Percentiles rank a stretch among this genome's conserved stretches.
Conservation (phyloP, 35 echinoderm and acorn worm species). For the Strongylocentrotus purpuratus region DNA sequence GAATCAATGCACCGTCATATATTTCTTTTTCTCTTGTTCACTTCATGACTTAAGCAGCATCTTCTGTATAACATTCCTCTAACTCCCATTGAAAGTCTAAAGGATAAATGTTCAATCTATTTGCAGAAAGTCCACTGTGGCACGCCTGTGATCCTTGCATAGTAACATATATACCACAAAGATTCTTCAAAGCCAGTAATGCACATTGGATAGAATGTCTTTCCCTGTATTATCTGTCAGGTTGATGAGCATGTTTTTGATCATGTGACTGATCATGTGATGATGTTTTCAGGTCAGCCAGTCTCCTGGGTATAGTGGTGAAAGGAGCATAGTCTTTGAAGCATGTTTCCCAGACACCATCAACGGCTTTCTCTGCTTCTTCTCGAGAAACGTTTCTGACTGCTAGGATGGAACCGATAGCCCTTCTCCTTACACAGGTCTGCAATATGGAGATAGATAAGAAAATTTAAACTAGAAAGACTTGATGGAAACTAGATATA, state of each 20-base stretch:
- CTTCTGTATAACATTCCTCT: neutral
- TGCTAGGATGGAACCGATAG: constrained; percentile 73
- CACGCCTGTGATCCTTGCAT: neutral
- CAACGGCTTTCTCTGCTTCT: constrained; percentile 64
- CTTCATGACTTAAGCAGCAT: neutral
- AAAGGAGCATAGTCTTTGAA: constrained; percentile 92
- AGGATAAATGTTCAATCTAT: neutral
- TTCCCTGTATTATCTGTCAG: neutral
- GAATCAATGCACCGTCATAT: neutral
- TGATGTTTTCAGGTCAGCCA: constrained; percentile 47
- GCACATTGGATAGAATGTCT: neutral
- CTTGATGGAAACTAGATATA: neutral
- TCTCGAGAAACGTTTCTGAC: constrained; percentile 66
- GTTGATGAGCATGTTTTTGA: neutral
- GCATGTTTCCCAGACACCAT: constrained; percentile 84
- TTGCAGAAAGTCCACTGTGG: neutral
- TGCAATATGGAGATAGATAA: constrained; percentile 19
- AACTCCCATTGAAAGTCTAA: neutral
- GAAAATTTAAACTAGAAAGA: neutral
- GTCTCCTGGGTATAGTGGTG: constrained; percentile 68
- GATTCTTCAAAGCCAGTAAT: neutral
- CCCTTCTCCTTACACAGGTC: constrained; percentile 81
- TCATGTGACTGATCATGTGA: neutral
- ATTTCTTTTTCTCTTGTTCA: neutral
- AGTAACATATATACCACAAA: neutral